Base-by-base conservation (phyloP, 2,888 invertebrate species). In the Embidobia sp. region DNA sequence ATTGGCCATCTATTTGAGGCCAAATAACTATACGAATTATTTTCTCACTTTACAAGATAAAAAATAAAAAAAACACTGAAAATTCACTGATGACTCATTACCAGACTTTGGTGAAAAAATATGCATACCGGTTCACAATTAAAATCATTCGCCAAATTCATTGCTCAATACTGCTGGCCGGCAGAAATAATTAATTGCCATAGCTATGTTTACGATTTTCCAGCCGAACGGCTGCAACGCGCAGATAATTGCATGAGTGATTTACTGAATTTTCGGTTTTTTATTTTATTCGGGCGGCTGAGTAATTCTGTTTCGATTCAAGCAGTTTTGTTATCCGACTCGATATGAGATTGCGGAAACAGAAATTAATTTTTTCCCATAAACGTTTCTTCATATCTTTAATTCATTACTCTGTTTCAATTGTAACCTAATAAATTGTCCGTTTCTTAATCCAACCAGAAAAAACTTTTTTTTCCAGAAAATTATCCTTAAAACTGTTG, bases 51-150 rank as follows among this genome's bases (percentile, higher is more conserved):
- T n/a, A n/a, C n/a, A n/a, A n/a, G n/a, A n/a, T n/a, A n/a, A n/a
- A n/a, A n/a, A n/a, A n/a, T n/a, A n/a, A n/a, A n/a, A n/a, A n/a
- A n/a, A n/a, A n/a, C n/a, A n/a, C n/a, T n/a, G n/a, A 63, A 40
- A 40, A 51, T 53, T 72, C 61, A 46, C 70, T 37, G 46, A 46
- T 46, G 70, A 51, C 59, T 33, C 59, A 44, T 11, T n/a, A 10
- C 3, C 16, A 8, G 13, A 42, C 33, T 70, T 61, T 40, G 16
- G 11, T 29, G 59, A 11, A 72, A 46, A 63, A 53, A 53, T 48
- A 27, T 27, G 13, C 19, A 35, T 44, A 42, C 70, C 27, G 42
- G 42, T 53, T 59, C 29, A 51, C 19, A 51, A 55, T 55, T 48
- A 55, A 64, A 64, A 55, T 59, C 35, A 19, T 63, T 48, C 33